Evolutionary conservation across 1,140 invertebrate species (phyloP).

Genomic region (Dinothrombium tinctorium): DNA sequence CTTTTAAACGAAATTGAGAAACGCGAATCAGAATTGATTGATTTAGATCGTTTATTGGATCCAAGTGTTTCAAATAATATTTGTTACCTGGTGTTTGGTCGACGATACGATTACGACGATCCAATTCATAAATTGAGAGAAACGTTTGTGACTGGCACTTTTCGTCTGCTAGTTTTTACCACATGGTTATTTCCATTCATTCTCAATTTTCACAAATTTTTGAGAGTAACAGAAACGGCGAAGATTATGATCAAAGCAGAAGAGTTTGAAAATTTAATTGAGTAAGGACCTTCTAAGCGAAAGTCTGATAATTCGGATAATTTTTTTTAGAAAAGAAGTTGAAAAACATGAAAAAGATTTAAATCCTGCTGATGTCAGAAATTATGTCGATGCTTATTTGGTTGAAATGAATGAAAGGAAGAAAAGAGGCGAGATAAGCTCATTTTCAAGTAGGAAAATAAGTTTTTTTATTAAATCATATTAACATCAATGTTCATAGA

Average conservation of each 20-base stretch:
- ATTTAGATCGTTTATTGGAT: conserved; percentile 6
- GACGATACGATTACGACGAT: conserved; percentile 11
- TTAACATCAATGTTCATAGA: conserved; percentile 8
- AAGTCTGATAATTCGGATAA: too few relatives aligned
- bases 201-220: too few relatives aligned
- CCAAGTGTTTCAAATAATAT: conserved; percentile 14
- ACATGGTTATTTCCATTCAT: too few relatives aligned
- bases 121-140: conserved; percentile 4
- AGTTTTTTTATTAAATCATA: too few relatives aligned
- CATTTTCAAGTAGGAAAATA: too few relatives aligned
- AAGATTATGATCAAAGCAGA: too few relatives aligned
- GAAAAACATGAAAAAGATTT: conserved; percentile 5
- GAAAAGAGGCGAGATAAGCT: neutral
- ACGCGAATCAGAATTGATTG: neutral
- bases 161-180: too few relatives aligned
- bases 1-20: conserved; percentile 9
- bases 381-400: conserved; percentile 12
- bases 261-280: too few relatives aligned
- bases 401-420: conserved; percentile 3
- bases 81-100: conserved; percentile 11
- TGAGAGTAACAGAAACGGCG: too few relatives aligned
- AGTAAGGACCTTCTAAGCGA: too few relatives aligned
- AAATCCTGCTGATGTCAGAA: neutral
- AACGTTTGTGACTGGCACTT: too few relatives aligned
- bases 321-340: neutral